Base-by-base conservation (phyloP, 1,140 invertebrate species). In the Carcinoscorpius rotundicauda region DNA sequence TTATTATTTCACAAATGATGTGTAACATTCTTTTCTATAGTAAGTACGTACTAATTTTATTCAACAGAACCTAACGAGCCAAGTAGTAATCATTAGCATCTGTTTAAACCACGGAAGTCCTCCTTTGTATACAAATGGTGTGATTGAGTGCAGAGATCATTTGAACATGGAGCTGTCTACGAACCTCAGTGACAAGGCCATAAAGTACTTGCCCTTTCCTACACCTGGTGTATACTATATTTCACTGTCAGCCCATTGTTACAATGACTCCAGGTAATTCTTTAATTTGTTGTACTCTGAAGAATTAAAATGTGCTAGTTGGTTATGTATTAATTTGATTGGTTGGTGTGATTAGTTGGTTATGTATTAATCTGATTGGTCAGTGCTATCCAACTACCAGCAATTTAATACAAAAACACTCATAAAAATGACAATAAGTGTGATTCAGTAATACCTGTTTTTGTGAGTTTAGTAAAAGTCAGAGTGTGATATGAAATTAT, bases 161-260 rank as follows among this genome's bases (percentile, higher is more conserved):
- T 77, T 80, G 3, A 76, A 78, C 64, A 77, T 83, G 3, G 81
- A 79, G 53, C 79, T 84, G 11, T 79, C 79, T 0, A 80, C 78
- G 3, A 59, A 58, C 52, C 74, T 73, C 5, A 57, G 66, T 58
- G 66, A 73, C 9, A 70, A 80, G 59, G 70, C 69, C 51, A 75
- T 65, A 60, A 72, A 86, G 4, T 80, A 86, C 67, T 83, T 89
- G 9, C 88, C 88, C 1, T 91, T 83, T 73, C 88, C 88, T 0
- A 87, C 90, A 71, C 82, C 84, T 6, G 88, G 88, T 0, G 74
- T 76, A 9, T 92, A 88, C 88, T 89, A 86, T 66, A 56, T 76
- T 3, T 71, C 72, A 6, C 64, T 76, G 11, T 67, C 72, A 56
- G 69, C 71, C 48, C 59, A 64, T n/a, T 76, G 74, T 66, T 70